phyloP scores from a whole-genome alignment of 2,888 invertebrate genomes.

The Noctuana brunneofusca region DNA sequence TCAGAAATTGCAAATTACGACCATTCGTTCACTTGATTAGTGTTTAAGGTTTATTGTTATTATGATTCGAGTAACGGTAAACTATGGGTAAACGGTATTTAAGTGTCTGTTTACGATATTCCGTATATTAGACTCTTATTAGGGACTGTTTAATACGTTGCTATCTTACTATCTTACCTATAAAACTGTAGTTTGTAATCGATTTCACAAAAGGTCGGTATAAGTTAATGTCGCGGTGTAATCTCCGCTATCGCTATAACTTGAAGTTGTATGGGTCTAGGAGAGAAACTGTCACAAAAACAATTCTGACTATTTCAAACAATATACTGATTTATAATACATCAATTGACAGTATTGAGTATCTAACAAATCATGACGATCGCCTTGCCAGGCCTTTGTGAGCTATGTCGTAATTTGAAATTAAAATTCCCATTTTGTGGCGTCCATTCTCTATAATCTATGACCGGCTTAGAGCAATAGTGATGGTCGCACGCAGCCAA shows the following conservation, averaged over 20 bases:
- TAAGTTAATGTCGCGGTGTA: no score
- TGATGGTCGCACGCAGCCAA: slow-evolving; percentile 29
- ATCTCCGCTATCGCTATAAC: no score
- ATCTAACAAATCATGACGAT: slow-evolving; percentile 21
- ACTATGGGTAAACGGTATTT: background rate
- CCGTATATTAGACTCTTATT: background rate
- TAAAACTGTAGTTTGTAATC: no score
- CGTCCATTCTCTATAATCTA: slow-evolving; percentile 31
- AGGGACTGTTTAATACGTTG: background rate
- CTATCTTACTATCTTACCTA: background rate
- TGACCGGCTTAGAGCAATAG: slow-evolving; percentile 30
- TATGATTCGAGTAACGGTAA: slow-evolving; percentile 11
- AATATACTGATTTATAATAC: background rate
- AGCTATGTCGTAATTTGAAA: slow-evolving; percentile 33
- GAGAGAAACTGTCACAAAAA: background rate
- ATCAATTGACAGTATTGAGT: slow-evolving; percentile 3
- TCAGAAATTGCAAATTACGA: slow-evolving; percentile 36
- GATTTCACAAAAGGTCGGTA: no score
- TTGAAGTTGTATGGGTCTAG: no score
- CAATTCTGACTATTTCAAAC: background rate
- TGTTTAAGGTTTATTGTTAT: slow-evolving; percentile 31
- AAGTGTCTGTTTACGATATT: background rate
- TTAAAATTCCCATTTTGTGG: slow-evolving; percentile 34
- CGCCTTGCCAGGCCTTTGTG: slow-evolving; percentile 16
- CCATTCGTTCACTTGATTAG: slow-evolving; percentile 33